Base-by-base conservation (phyloP, 2,797 vertebrate species). In the Chaunax sp. region DNA sequence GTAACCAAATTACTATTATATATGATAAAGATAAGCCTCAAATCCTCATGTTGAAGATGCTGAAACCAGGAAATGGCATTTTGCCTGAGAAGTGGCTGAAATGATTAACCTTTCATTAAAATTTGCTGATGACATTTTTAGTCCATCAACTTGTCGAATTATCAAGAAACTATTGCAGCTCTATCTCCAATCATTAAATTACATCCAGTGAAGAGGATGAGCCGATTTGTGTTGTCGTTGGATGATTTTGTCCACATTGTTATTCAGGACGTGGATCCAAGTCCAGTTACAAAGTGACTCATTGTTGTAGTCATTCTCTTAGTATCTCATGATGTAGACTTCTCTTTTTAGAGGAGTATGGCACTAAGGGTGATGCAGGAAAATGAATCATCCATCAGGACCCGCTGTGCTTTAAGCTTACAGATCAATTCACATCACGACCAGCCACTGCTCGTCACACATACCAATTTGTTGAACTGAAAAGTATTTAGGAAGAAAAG, bases 261-360 rank as follows among this genome's bases (percentile, higher is more conserved):
- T 56, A 35, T 26, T 77, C 23, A 54, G 4, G 1, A 11, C 9
- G 4, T n/a, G 55, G 16, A 44, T 64, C 23, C 19, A 28, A 63
- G 43, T 43, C 58, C 52, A 49, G 41, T 72, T 61, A 57, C 52
- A 15, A 14, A 47, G 6, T 71, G 78, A 82, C 19, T 83, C 60
- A 81, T 13, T 28, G 40, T 57, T 57, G 22, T 37, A 11, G 47
- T 82, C 51, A 70, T 56, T 46, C 18, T 45, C 15, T 69, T 73
- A 41, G 35, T 33, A 62, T 72, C 64, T 80, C 20, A 53, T 84
- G 80, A 78, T 58, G 64, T 26, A 73, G 53, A 78, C 49, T 77
- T 76, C 64, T 58, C 49, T 51, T 14, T 77, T 70, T 54, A 47
- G 38, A 53, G 18, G 44, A 54, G 26, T 14, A 5, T 9, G 22